Conservation (phyloP, 2,797 vertebrate genomes). For the Brachyrhaphis roseni region DNA sequence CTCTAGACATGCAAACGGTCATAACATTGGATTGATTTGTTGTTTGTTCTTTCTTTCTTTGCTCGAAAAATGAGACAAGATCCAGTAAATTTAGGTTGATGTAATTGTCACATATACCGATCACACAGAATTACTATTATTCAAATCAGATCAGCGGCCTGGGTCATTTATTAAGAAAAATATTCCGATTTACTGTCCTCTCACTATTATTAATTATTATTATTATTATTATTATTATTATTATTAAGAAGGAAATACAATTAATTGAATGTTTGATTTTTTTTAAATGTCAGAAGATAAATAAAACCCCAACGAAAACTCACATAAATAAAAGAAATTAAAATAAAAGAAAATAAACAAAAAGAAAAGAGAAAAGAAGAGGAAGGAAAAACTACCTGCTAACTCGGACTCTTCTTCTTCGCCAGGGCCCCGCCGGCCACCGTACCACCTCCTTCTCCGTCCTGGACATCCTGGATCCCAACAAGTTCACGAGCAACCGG, state of each 20-base stretch:
- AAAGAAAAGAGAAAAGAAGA: background rate
- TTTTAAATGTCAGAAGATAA: background rate
- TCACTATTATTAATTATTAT: background rate
- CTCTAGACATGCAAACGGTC: background rate
- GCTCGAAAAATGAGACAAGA: background rate
- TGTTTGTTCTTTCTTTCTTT: background rate
- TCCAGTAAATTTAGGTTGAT: background rate
- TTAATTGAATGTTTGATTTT: background rate
- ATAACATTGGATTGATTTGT: background rate
- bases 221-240: slow-evolving; percentile 10
- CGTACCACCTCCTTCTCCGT: slow-evolving; percentile 97
- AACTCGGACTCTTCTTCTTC: background rate
- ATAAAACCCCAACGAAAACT: background rate
- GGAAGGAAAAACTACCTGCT: background rate
- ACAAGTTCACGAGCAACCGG: slow-evolving; percentile 94
- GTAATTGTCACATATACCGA: background rate
- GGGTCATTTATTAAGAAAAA: background rate
- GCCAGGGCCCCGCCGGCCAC: slow-evolving; percentile 80
- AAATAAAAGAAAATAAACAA: background rate
- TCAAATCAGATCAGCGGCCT: background rate
- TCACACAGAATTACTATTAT: background rate
- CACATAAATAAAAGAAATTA: background rate
- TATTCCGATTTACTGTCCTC: background rate
- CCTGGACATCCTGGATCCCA: slow-evolving; percentile 97
- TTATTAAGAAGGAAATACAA: background rate